Evolutionary conservation across 2,888 invertebrate species (phyloP).

Genomic region (Hermaeophaga mercurialis): DNA sequence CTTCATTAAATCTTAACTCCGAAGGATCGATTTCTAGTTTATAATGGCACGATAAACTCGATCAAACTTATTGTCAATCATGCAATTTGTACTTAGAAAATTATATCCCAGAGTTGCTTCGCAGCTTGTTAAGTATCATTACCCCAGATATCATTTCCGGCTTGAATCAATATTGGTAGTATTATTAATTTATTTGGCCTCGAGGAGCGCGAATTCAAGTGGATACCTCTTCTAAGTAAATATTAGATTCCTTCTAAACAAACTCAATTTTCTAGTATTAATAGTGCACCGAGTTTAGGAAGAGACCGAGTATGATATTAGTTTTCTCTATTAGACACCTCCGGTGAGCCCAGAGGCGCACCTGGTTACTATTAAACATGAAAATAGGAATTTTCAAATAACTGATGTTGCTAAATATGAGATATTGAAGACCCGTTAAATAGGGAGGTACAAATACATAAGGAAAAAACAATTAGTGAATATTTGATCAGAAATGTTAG

Average conservation of each 20-base stretch:
- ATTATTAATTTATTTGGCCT: slow-evolving; percentile 29
- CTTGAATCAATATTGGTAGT: slow-evolving; percentile 24
- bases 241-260: slow-evolving; percentile 39
- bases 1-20: slow-evolving; percentile 22
- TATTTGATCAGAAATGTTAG: too few species aligned
- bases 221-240: slow-evolving; percentile 29
- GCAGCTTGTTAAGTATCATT: slow-evolving; percentile 18
- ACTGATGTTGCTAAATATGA: too few species aligned
- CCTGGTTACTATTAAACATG: too few species aligned
- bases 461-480: too few species aligned
- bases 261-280: slow-evolving; percentile 38
- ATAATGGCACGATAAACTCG: slow-evolving; percentile 16
- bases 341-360: neutral
- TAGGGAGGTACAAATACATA: too few species aligned
- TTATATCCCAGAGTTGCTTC: slow-evolving; percentile 5
- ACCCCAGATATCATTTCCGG: slow-evolving; percentile 13
- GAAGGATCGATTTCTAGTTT: slow-evolving; percentile 16
- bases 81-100: slow-evolving; percentile 19
- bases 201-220: slow-evolving; percentile 14
- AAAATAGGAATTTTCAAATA: too few species aligned
- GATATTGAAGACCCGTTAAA: too few species aligned
- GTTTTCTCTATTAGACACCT: slow-evolving; percentile 17
- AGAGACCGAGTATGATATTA: slow-evolving; percentile 17
- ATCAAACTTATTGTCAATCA: slow-evolving; percentile 23
- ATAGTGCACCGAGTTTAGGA: slow-evolving; percentile 23